phyloP scores from a whole-genome alignment of 1,140 invertebrate genomes.

The Bombus superbus region DNA sequence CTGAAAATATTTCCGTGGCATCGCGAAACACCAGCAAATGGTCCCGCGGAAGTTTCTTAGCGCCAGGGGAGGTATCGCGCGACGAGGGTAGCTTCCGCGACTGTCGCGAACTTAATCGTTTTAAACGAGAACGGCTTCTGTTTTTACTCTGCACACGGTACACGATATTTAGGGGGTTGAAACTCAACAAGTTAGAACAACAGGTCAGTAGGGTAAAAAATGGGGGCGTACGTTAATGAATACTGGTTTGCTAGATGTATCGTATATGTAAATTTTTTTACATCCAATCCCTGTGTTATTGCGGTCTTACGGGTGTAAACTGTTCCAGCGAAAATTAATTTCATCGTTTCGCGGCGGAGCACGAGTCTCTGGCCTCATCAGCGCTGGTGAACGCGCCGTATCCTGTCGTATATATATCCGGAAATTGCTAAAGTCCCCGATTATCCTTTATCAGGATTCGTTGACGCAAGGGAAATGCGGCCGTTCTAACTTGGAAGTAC shows the following conservation, averaged over 20 bases:
- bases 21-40: not conserved
- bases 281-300: not conserved
- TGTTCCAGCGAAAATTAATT: slow-evolving; percentile 3
- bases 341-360: not conserved
- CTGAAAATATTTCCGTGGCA: too few relatives aligned
- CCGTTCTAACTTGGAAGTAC: not conserved
- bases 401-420: not conserved
- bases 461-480: not conserved
- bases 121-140: not conserved
- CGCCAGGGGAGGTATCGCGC: not conserved
- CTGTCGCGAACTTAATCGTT: slow-evolving; percentile 16
- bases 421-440: not conserved
- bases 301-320: not conserved
- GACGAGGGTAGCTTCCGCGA: not conserved
- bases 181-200: slow-evolving; percentile 27
- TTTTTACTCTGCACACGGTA: not conserved
- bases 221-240: not conserved
- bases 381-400: not conserved
- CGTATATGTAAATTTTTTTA: slow-evolving; percentile 5
- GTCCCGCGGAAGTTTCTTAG: not conserved
- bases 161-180: not conserved
- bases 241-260: not conserved
- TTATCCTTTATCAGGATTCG: slow-evolving; percentile 2
- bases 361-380: not conserved
- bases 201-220: slow-evolving; percentile 8